Evolutionary conservation across 2,797 vertebrate species (phyloP).

Genomic region (Eurystomus glaucurus): DNA sequence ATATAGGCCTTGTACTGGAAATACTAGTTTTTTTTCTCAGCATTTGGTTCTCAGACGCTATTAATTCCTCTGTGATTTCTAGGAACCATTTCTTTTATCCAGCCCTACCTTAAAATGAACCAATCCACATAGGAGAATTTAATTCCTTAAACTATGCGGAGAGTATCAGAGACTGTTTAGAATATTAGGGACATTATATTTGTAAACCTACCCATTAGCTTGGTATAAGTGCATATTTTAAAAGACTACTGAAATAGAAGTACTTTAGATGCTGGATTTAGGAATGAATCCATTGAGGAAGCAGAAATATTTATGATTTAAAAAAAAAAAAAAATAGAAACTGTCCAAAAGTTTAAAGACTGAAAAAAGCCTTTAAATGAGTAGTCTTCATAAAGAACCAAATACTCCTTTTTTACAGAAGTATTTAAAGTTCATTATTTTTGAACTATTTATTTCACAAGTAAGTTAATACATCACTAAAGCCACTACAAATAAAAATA

Average conservation of each 20-base stretch:
- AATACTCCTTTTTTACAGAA: neutral
- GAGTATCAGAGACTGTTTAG: neutral
- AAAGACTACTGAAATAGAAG: neutral
- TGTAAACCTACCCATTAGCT: neutral
- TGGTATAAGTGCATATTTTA: neutral
- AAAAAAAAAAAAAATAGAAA: neutral
- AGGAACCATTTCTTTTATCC: neutral
- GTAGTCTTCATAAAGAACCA: neutral
- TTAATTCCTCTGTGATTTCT: neutral
- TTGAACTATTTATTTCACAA: neutral
- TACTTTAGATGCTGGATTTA: slow-evolving; percentile 8
- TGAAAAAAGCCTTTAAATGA: neutral
- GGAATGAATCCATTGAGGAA: neutral
- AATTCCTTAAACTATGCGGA: neutral
- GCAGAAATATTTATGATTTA: neutral
- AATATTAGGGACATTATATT: neutral
- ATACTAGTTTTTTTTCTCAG: slow-evolving; percentile 16
- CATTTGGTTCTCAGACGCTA: too few species aligned
- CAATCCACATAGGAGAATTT: neutral
- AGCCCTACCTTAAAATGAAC: neutral
- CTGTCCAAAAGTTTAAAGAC: neutral
- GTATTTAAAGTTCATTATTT: neutral
- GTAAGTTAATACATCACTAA: neutral
- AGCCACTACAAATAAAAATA: neutral
- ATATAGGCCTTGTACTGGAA: slow-evolving; percentile 9